These are phyloP conservation scores for Slavum lentiscoides DNA, from an alignment of 2,888 invertebrate species.

Conservation along the genomic window DNA sequence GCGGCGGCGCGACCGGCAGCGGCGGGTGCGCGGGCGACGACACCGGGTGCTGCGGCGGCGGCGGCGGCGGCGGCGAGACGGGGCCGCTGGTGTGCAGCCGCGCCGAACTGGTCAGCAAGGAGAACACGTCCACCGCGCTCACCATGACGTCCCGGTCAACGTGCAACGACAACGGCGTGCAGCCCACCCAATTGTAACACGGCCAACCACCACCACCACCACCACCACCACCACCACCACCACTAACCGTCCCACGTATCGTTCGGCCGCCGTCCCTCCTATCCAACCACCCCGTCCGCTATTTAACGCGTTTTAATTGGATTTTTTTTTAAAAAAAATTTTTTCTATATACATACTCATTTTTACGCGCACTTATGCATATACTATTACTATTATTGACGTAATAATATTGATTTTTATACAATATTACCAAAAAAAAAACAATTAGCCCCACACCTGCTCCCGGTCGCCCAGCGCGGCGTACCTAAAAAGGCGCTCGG, in stretches of 20 bases:
- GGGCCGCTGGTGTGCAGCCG: constrained; percentile 58
- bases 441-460: no score
- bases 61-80: constrained; percentile 58
- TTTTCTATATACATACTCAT: neutral
- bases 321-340: no score
- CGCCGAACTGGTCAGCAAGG: constrained; percentile 63
- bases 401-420: no score
- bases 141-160: constrained; percentile 56
- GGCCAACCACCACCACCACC: neutral
- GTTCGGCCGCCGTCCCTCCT: neutral
- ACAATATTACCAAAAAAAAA: no score
- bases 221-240: neutral
- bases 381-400: no score
- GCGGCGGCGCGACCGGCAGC: constrained; percentile 57
- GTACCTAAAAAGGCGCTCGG: no score
- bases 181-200: constrained; percentile 35
- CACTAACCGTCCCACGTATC: no score
- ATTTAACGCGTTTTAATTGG: neutral
- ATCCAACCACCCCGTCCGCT: neutral
- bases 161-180: constrained; percentile 55
- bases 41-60: constrained; percentile 58
- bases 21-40: constrained; percentile 61
- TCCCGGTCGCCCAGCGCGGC: no score
- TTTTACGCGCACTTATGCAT: constrained; percentile 6
- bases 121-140: constrained; percentile 62